Evolutionary conservation across 2,888 invertebrate species (phyloP), one percentile per base, ranked within the genome.

Genomic region (Aphodius sticticus): DNA sequence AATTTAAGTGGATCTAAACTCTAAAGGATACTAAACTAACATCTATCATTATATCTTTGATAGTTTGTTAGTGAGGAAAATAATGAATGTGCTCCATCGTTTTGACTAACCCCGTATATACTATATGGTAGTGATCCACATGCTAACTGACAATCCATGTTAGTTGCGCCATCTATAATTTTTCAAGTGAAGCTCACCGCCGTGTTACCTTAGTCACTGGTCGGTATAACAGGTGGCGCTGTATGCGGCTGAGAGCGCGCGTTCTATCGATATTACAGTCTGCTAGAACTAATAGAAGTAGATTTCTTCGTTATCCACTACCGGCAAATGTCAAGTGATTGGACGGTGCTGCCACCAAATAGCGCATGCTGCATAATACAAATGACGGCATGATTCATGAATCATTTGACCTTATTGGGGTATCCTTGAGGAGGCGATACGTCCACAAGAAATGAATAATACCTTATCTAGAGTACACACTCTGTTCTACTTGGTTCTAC

Each of bases 371-470:
- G 37, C 26, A 5, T 74, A 26, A 37, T 16, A 76, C 37, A 53
- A 77, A 69, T 53, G 53, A 53, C 53, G 53, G 53, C 53, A 53
- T 53, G 53, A 53, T 53, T 53, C 53, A 70, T 78, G 75, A 75
- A 70, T 78, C 78, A 75, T 78, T 69, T 76, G 76, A 78, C 78
- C 78, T 78, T 78, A 78, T 78, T 76, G 70, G 38, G 14, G 16
- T 70, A 38, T 76, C 78, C 78, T 78, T 78, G 76, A 69, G 12
- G 76, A 69, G 12, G 3, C 37, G 35, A 36, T 26, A 16, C 26
- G 26, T 74, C 35, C 74, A 74, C 26, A 74, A 74, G 74, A 26
- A 37, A 74, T 72, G 37, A 74, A 74, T 16, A 74, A 74, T 74
- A 26, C 35, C 35, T 74, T 53, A 53, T 53, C 53, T 15, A 53